These are phyloP conservation scores for Stegastes partitus DNA, from an alignment of 2,113 vertebrate species.

Conservation along the genomic window DNA sequence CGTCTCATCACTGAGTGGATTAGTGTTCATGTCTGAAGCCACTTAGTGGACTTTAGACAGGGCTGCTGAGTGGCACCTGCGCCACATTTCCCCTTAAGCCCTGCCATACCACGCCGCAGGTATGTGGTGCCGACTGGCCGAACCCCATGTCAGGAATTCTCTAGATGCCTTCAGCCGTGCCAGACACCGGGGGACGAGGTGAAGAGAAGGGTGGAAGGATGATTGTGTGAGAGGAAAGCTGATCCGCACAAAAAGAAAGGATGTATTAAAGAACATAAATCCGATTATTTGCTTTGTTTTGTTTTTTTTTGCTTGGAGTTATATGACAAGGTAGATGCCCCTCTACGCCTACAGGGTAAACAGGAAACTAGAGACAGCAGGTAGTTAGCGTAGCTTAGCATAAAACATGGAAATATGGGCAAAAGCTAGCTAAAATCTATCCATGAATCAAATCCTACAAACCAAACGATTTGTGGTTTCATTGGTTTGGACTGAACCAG, in stretches of 20 bases:
- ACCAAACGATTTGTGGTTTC: no score
- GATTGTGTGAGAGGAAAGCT: conserved; percentile 20
- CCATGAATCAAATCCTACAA: background rate
- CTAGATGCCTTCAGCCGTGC: conserved; percentile 79
- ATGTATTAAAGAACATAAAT: background rate
- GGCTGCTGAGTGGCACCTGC: conserved; percentile 76
- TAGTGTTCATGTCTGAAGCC: conserved; percentile 81
- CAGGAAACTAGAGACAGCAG: background rate
- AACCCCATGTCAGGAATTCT: conserved; percentile 80
- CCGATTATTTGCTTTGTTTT: background rate
- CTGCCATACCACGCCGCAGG: conserved; percentile 72
- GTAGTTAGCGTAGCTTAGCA: background rate
- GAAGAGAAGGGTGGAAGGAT: conserved; percentile 48
- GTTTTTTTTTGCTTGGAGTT: conserved; percentile 1
- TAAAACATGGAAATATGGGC: background rate
- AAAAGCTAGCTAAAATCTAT: background rate
- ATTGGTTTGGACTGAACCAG: background rate
- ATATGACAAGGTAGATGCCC: background rate
- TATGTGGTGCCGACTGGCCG: conserved; percentile 76
- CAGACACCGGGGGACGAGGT: conserved; percentile 68
- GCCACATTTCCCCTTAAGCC: conserved; percentile 69
- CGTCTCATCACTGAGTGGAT: conserved; percentile 83
- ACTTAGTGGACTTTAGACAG: conserved; percentile 82
- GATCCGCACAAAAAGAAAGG: background rate
- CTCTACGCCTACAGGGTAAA: background rate